Conservation (phyloP, 2,888 invertebrate genomes). For the Automeris io region DNA sequence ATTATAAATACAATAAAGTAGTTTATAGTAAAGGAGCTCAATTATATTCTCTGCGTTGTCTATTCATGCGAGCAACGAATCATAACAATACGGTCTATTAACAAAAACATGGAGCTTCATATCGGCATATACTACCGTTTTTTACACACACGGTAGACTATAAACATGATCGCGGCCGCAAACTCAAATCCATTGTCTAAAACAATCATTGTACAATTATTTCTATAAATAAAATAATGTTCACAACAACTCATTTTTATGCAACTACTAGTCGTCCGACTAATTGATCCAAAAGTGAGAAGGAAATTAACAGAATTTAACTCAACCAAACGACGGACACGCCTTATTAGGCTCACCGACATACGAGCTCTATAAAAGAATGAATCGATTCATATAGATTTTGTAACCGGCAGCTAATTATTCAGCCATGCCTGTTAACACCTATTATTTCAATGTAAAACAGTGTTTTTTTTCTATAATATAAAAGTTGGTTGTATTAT, state of each 20-base stretch:
- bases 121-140: conserved; percentile 20
- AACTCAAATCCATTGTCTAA: conserved; percentile 22
- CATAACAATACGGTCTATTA: conserved; percentile 36
- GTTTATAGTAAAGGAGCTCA: too few relatives aligned
- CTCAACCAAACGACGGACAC: neutral
- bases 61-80: conserved; percentile 30
- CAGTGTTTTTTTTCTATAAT: conserved; percentile 44
- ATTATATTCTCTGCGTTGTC: conserved; percentile 26
- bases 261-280: conserved; percentile 1
- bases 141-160: conserved; percentile 30
- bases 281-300: conserved; percentile 2
- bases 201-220: conserved; percentile 28
- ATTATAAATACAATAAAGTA: too few relatives aligned
- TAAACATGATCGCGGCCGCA: conserved; percentile 29
- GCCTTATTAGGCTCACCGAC: neutral
- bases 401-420: conserved; percentile 36
- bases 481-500: conserved; percentile 52
- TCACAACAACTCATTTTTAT: conserved; percentile 11
- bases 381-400: conserved; percentile 46
- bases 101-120: conserved; percentile 40
- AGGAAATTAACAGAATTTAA: neutral
- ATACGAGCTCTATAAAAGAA: neutral
- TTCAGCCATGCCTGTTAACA: conserved; percentile 48
- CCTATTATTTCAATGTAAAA: conserved; percentile 53
- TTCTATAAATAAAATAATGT: conserved; percentile 23